These are phyloP conservation scores for Miniopterus natalensis DNA, from an alignment of 2,113 vertebrate genomes.

Conservation along the genomic window DNA sequence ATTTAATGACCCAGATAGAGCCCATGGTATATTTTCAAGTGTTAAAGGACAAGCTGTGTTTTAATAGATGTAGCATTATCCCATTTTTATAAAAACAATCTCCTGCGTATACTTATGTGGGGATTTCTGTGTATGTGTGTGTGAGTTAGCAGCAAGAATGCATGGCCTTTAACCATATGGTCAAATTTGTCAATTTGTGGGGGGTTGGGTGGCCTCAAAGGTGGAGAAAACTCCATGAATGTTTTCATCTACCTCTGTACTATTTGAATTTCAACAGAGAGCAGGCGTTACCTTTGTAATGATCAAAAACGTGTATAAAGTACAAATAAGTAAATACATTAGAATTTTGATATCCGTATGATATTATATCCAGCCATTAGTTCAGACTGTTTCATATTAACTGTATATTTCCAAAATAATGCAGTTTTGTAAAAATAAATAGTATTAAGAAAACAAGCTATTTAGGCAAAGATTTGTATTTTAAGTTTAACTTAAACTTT, in stretches of 20 bases:
- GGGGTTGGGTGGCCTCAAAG: neutral
- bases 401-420: conserved; percentile 25
- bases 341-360: conserved; percentile 21
- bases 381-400: conserved; percentile 2
- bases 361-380: neutral
- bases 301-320: conserved; percentile 32
- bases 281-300: neutral
- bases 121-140: neutral
- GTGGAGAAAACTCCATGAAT: neutral
- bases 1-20: conserved; percentile 24
- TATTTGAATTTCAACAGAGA: conserved; percentile 29
- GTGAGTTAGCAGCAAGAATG: neutral
- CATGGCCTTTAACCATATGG: neutral
- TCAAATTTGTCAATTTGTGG: neutral
- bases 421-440: neutral
- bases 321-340: neutral
- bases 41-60: conserved; percentile 44
- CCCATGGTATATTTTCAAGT: neutral
- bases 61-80: conserved; percentile 16
- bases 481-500: neutral
- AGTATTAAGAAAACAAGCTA: conserved; percentile 27
- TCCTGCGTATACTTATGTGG: neutral
- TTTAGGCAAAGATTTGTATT: neutral
- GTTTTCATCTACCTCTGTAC: neutral
- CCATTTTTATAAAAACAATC: conserved; percentile 56